A percentile compares a stretch with the other conserved stretches of the same genome.
Conservation (phyloP, 2,888 invertebrate species). For the Notodonta dromedarius region DNA sequence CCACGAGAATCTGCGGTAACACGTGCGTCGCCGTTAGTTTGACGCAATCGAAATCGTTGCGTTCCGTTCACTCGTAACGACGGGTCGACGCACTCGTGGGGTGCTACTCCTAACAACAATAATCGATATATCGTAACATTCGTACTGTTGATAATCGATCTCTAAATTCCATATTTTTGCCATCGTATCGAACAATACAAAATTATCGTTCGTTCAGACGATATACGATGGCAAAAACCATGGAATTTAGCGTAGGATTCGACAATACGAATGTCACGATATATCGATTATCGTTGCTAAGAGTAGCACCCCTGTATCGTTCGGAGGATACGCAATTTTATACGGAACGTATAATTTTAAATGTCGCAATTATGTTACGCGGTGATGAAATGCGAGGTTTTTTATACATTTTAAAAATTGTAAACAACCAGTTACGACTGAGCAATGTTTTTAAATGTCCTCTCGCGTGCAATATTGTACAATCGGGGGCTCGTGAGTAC, state of each 20-base stretch:
- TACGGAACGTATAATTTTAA: slow-evolving; percentile 45
- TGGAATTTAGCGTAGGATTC: too few relatives aligned
- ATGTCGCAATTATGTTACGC: slow-evolving; percentile 52
- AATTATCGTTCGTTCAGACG: too few relatives aligned
- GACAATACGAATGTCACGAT: too few relatives aligned
- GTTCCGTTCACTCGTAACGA: background rate
- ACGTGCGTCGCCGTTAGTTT: too few relatives aligned
- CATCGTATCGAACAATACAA: too few relatives aligned
- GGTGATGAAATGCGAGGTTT: slow-evolving; percentile 38
- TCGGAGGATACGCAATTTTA: slow-evolving; percentile 45
- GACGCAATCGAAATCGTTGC: background rate
- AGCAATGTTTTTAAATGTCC: slow-evolving; percentile 48
- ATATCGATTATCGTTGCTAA: too few relatives aligned
- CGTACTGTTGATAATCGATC: too few relatives aligned
- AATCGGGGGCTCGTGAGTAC: slow-evolving; percentile 44
- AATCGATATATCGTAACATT: too few relatives aligned
- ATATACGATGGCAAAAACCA: too few relatives aligned
- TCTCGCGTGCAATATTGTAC: slow-evolving; percentile 43
- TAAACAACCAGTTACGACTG: slow-evolving; percentile 34
- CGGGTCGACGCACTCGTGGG: background rate
- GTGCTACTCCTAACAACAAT: too few relatives aligned
- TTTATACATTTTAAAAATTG: slow-evolving; percentile 43
- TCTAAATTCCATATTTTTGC: too few relatives aligned
- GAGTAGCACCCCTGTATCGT: background rate
- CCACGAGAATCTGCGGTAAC: too few relatives aligned